Percentiles rank a stretch among this genome's conserved stretches.
Evolutionary conservation across 64 coral and sea anemone species (phyloP).

Genomic region (Acropora tenuis): DNA sequence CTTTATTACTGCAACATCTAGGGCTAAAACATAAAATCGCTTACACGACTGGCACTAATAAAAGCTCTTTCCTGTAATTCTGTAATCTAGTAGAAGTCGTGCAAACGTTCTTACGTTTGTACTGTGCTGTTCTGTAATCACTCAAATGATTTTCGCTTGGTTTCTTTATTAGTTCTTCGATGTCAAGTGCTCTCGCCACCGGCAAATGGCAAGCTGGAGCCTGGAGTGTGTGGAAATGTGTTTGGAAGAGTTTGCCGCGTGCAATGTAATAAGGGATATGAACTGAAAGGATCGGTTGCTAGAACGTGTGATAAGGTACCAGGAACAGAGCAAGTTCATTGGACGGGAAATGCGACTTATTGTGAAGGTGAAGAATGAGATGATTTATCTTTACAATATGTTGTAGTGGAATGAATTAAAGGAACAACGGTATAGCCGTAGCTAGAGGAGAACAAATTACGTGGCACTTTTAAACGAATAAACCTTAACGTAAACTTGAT

Average conservation of each 20-base stretch:
- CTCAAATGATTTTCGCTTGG: not conserved
- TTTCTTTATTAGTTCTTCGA: slow-evolving; percentile 42
- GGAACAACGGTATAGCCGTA: not conserved
- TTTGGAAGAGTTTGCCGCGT: too few species aligned
- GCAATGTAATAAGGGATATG: too few species aligned
- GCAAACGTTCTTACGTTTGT: slow-evolving; percentile 6
- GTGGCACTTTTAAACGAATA: too few species aligned
- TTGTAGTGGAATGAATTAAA: not conserved
- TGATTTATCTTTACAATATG: not conserved
- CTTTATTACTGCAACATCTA: not conserved
- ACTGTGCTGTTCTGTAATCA: not conserved
- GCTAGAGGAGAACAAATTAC: too few species aligned
- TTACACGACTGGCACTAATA: not conserved
- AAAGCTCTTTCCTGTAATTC: not conserved
- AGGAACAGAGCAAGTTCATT: not conserved
- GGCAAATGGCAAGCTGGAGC: too few species aligned
- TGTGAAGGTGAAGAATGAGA: not conserved
- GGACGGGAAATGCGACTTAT: slow-evolving; percentile 25
- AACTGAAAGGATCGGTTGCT: slow-evolving; percentile 15
- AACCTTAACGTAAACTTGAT: too few species aligned
- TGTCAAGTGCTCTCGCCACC: not conserved
- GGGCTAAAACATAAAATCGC: not conserved
- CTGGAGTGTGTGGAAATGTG: too few species aligned
- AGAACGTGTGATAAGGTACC: slow-evolving; percentile 29
- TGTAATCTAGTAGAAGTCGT: not conserved